A percentile compares a stretch with the other conserved stretches of the same genome.
phyloP scores from a whole-genome alignment of 2,888 invertebrate species.

The Drosophila recens region DNA sequence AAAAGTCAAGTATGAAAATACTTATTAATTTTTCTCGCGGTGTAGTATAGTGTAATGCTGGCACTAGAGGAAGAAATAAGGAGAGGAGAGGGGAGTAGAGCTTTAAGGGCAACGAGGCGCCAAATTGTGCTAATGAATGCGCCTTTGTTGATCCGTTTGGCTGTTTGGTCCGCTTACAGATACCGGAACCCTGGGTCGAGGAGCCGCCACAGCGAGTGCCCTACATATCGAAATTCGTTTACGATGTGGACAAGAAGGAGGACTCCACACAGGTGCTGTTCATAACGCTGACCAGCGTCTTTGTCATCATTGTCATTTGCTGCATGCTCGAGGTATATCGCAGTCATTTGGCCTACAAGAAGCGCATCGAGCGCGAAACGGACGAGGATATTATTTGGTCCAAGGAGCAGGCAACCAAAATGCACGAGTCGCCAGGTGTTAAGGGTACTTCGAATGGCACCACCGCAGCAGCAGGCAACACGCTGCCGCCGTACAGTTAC shows the following conservation, averaged over 20 bases:
- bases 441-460: constrained; percentile 41
- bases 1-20: background rate
- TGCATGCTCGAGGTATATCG: constrained; percentile 91
- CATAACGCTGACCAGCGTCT: constrained; percentile 91
- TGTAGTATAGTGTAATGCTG: too few species aligned
- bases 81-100: background rate
- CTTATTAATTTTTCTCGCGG: background rate
- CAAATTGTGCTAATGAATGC: constrained; percentile 65
- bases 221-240: constrained; percentile 90
- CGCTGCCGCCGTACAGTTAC: constrained; percentile 85
- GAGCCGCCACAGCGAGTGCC: constrained; percentile 92
- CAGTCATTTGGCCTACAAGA: constrained; percentile 90
- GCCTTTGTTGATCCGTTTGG: constrained; percentile 52
- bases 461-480: constrained; percentile 1
- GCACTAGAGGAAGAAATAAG: background rate
- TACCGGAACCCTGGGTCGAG: constrained; percentile 89
- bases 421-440: constrained; percentile 87
- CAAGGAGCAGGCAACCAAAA: constrained; percentile 90
- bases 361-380: constrained; percentile 90
- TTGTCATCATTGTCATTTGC: constrained; percentile 89
- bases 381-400: constrained; percentile 91
- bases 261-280: constrained; percentile 93
- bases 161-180: constrained; percentile 39
- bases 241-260: constrained; percentile 91
- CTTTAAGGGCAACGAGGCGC: constrained; percentile 27